Base-by-base conservation (phyloP, 2,797 vertebrate species). In the Nyctalus aviator region DNA sequence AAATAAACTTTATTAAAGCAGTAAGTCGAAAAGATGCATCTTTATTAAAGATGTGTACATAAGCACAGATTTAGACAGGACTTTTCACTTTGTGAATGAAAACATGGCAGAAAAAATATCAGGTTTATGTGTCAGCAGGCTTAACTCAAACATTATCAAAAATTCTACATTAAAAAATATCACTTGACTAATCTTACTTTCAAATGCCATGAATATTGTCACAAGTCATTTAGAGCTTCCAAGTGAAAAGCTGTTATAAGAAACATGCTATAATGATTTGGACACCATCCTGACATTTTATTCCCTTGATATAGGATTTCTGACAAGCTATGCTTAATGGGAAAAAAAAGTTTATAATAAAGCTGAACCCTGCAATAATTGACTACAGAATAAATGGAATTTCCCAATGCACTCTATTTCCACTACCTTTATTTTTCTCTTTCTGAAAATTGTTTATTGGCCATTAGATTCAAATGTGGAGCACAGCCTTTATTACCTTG, bases 401-500 rank as follows among this genome's bases (percentile, higher is more conserved):
- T 97, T 97, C 75, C 62, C 95, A 97, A 64, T 88, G 71, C 87
- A 92, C 66, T 94, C 76, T 82, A 30, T 92, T 93, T 97, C 93
- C 59, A 88, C 48, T 88, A 94, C 44, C 66, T 83, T 97, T 97
- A 92, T 96, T 97, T 96, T 97, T 95, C 92, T 93, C 94, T 88
- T 88, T 96, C 76, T 66, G 93, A 68, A 94, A 96, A 93, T 84
- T 96, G 62, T 97, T 97, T 97, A 97, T 97, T 97, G 92, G 48
- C 86, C 93, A 96, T 98, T 97, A 97, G 89, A 97, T 95, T 30
- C 82, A 50, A 97, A 96, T 97, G 93, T 92, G 83, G 90, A 97
- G 59, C 93, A 17, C 59, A 88, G 92, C 95, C 84, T 98, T 97
- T 98, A 97, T 96, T 97, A 95, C 71, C 96, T 96, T 94, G 86